These are phyloP conservation scores for Bucco capensis DNA, from an alignment of 2,113 vertebrate species.

Conservation along the genomic window DNA sequence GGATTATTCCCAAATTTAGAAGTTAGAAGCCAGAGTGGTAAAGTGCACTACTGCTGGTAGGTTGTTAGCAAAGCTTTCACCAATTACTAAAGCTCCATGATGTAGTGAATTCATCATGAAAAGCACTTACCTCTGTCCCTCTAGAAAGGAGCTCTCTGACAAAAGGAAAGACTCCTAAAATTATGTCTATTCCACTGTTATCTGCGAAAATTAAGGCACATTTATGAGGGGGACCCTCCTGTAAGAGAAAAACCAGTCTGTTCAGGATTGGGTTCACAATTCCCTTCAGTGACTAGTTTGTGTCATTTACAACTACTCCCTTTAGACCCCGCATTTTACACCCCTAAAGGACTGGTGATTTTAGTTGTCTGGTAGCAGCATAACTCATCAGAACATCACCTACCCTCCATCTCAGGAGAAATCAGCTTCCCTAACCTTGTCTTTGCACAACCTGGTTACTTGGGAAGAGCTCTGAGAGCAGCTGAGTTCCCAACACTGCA, in stretches of 20 bases:
- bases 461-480: background rate
- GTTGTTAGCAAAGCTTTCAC: background rate
- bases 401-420: background rate
- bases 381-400: background rate
- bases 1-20: background rate
- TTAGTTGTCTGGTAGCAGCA: background rate
- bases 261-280: slow-evolving; percentile 58
- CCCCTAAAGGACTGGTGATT: background rate
- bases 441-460: background rate
- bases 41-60: background rate
- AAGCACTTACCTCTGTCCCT: slow-evolving; percentile 88
- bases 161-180: slow-evolving; percentile 98
- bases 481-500: background rate
- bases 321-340: background rate
- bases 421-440: background rate
- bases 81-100: background rate
- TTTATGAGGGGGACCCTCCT: slow-evolving; percentile 99
- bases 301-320: background rate
- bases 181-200: slow-evolving; percentile 99
- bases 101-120: background rate
- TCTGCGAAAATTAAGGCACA: slow-evolving; percentile 99
- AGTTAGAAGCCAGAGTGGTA: background rate
- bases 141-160: slow-evolving; percentile 95
- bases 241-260: slow-evolving; percentile 85
- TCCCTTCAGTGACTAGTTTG: background rate